These are phyloP conservation scores for Vulpes ferrilata DNA, from an alignment of 2,113 vertebrate genomes.

Conservation along the genomic window DNA sequence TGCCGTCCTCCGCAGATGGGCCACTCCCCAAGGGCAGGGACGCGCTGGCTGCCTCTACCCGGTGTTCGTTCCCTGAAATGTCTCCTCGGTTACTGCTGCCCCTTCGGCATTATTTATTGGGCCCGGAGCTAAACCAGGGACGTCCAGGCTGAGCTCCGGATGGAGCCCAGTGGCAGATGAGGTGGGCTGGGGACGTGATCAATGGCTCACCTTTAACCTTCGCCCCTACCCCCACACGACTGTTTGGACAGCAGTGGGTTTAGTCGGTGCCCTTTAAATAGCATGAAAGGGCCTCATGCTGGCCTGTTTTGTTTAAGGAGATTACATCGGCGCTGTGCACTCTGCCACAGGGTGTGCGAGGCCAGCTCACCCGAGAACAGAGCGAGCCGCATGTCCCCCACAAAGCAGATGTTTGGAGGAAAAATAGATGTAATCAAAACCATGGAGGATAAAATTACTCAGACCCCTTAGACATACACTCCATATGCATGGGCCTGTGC, in stretches of 20 bases:
- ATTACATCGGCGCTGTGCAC: constrained; percentile 40
- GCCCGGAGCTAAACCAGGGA: not conserved
- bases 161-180: constrained; percentile 18
- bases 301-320: constrained; percentile 68
- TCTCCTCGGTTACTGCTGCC: rapidly evolving
- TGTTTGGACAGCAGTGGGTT: constrained; percentile 77
- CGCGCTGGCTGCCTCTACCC: rapidly evolving
- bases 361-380: constrained; percentile 66
- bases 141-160: not conserved
- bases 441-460: constrained; percentile 51
- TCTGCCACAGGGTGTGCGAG: constrained; percentile 75
- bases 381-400: constrained; percentile 11
- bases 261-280: constrained; percentile 74
- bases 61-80: not conserved
- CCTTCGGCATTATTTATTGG: not conserved
- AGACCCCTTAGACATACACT: not conserved
- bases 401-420: constrained; percentile 80
- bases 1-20: rapidly evolving
- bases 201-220: constrained; percentile 63
- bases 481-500: not conserved
- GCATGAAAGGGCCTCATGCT: constrained; percentile 69
- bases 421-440: constrained; percentile 53
- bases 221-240: constrained; percentile 21
- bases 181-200: not conserved
- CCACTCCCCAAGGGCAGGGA: not conserved